Evolutionary conservation across 2,888 invertebrate species (phyloP).

Genomic region (Philopedon plagiatum): DNA sequence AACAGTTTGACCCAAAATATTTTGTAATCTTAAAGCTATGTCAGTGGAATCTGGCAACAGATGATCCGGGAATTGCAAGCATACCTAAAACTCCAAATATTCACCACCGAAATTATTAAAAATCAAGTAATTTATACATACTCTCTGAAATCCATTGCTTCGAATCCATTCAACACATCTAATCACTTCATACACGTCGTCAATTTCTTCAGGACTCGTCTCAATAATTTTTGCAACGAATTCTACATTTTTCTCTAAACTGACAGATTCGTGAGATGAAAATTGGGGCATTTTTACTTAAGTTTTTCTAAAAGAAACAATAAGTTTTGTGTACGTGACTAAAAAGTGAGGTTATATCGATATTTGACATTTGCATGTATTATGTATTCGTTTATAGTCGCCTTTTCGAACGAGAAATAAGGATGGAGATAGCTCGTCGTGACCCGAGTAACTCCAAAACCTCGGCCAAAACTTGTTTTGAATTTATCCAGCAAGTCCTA

Average conservation of each 20-base stretch:
- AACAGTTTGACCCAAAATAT: slow-evolving; percentile 73
- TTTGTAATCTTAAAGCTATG: slow-evolving; percentile 73
- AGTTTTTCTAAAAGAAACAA: slow-evolving; percentile 21
- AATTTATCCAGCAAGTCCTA: too few relatives aligned
- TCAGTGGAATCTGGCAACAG: slow-evolving; percentile 79
- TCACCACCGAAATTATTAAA: slow-evolving; percentile 31
- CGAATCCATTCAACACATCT: slow-evolving; percentile 81
- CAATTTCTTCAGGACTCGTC: slow-evolving; percentile 64
- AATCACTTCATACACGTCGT: slow-evolving; percentile 73
- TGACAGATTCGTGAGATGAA: slow-evolving; percentile 71
- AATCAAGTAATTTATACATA: slow-evolving; percentile 63
- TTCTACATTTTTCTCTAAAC: slow-evolving; percentile 71
- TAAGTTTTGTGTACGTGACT: slow-evolving; percentile 25
- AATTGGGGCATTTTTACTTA: slow-evolving; percentile 65
- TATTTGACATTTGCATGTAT: not conserved
- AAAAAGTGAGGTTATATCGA: slow-evolving; percentile 20
- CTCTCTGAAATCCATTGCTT: slow-evolving; percentile 77
- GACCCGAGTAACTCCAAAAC: too few relatives aligned
- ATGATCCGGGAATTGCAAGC: slow-evolving; percentile 92
- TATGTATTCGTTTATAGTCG: not conserved
- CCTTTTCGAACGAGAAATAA: not conserved
- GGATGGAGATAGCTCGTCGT: not conserved
- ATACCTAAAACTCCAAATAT: slow-evolving; percentile 75
- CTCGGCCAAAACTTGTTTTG: too few relatives aligned
- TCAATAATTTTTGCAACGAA: slow-evolving; percentile 53